These are phyloP conservation scores for Antheraea assamensis DNA, from an alignment of 2,888 invertebrate genomes.

Conservation along the genomic window DNA sequence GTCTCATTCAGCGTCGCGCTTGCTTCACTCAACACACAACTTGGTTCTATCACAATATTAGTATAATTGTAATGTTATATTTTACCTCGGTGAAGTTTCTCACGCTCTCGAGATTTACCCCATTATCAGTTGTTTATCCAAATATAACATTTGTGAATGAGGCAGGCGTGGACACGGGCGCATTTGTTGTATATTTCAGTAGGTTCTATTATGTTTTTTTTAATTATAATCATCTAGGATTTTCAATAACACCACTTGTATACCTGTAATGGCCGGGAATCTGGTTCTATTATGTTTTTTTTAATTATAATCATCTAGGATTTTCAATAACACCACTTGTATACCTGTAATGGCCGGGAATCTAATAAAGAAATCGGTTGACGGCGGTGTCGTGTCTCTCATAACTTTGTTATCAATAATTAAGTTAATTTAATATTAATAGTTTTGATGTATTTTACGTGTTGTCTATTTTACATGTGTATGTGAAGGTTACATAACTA, in stretches of 20 bases:
- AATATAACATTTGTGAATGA: background rate
- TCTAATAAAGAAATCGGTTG: background rate
- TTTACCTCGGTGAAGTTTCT: background rate
- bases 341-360: background rate
- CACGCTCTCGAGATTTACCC: background rate
- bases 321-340: too few relatives aligned
- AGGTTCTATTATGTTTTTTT: too few relatives aligned
- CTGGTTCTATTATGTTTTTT: too few relatives aligned
- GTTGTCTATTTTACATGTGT: background rate
- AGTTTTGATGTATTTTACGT: background rate
- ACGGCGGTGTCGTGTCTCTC: background rate
- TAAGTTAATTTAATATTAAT: too few relatives aligned
- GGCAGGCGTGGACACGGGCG: background rate
- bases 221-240: too few relatives aligned
- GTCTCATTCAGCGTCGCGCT: constrained; percentile 30
- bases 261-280: too few relatives aligned
- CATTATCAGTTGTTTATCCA: background rate
- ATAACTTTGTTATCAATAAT: background rate
- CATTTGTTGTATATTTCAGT: background rate
- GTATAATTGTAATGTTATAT: background rate
- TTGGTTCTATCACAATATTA: background rate
- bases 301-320: too few relatives aligned
- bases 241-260: too few relatives aligned
- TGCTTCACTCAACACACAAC: background rate
- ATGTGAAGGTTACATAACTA: background rate